Evolutionary conservation across 2,797 vertebrate species (phyloP).

Genomic region (Pachyuromys duprasi): DNA sequence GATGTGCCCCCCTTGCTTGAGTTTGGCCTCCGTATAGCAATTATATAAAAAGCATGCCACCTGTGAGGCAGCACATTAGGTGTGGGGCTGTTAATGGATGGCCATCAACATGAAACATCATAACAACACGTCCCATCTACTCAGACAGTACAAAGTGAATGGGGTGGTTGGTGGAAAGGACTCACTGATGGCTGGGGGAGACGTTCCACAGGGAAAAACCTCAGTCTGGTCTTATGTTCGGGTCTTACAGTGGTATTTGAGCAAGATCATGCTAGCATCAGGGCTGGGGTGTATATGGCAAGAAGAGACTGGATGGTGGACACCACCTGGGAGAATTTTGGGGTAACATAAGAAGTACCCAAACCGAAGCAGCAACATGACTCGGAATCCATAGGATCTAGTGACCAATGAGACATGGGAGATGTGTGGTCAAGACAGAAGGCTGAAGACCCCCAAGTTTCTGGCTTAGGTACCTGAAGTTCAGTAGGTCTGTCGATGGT

Average conservation of each 20-base stretch:
- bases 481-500: neutral
- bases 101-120: neutral
- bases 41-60: neutral
- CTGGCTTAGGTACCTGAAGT: neutral
- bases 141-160: neutral
- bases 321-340: neutral
- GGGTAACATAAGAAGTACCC: neutral
- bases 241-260: neutral
- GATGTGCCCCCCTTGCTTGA: conserved; percentile 23
- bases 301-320: neutral
- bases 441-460: neutral
- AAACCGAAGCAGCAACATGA: neutral
- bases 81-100: neutral
- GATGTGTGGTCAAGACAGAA: neutral
- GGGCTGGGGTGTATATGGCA: neutral
- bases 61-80: neutral
- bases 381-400: neutral
- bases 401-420: neutral
- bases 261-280: neutral
- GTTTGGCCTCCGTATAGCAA: neutral
- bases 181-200: neutral
- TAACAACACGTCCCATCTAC: neutral
- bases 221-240: conserved; percentile 9
- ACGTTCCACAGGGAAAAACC: neutral
- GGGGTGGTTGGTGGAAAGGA: neutral